Conservation (phyloP, 2,797 vertebrate genomes). For the Hyperoplus lanceolatus region DNA sequence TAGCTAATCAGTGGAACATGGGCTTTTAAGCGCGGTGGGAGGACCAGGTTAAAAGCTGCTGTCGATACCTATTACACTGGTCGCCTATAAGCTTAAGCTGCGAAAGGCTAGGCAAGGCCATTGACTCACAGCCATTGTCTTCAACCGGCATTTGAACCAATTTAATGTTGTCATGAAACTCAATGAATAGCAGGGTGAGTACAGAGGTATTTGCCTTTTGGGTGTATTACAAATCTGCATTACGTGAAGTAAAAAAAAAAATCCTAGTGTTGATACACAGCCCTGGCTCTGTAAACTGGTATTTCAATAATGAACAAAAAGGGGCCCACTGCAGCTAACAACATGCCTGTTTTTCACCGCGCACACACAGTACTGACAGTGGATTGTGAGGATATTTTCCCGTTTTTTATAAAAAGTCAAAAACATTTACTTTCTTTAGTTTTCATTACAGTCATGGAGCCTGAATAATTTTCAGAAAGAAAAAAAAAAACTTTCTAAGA, state of each 20-base stretch:
- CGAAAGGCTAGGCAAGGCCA: slow-evolving; percentile 35
- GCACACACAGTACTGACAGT: too few species aligned
- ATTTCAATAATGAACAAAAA: too few species aligned
- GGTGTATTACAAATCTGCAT: not conserved
- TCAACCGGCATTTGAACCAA: slow-evolving; percentile 45
- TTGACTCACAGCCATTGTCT: slow-evolving; percentile 53
- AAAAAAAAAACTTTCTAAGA: too few species aligned
- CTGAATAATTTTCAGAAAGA: not conserved
- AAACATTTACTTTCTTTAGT: not conserved
- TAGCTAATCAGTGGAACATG: slow-evolving; percentile 86
- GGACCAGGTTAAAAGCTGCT: slow-evolving; percentile 69
- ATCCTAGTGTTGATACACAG: too few species aligned
- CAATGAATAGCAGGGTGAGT: slow-evolving; percentile 8
- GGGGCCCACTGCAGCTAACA: too few species aligned
- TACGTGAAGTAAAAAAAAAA: too few species aligned
- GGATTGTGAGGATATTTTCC: too few species aligned
- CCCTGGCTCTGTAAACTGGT: too few species aligned
- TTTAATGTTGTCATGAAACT: slow-evolving; percentile 51
- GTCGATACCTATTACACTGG: slow-evolving; percentile 83
- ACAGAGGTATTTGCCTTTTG: not conserved
- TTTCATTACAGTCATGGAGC: not conserved
- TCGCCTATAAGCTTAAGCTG: slow-evolving; percentile 52
- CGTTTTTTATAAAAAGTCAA: too few species aligned
- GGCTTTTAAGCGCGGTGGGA: slow-evolving; percentile 80
- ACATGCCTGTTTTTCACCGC: too few species aligned